Base-by-base conservation (phyloP, 2,888 invertebrate species). In the Diabrotica balteata region DNA sequence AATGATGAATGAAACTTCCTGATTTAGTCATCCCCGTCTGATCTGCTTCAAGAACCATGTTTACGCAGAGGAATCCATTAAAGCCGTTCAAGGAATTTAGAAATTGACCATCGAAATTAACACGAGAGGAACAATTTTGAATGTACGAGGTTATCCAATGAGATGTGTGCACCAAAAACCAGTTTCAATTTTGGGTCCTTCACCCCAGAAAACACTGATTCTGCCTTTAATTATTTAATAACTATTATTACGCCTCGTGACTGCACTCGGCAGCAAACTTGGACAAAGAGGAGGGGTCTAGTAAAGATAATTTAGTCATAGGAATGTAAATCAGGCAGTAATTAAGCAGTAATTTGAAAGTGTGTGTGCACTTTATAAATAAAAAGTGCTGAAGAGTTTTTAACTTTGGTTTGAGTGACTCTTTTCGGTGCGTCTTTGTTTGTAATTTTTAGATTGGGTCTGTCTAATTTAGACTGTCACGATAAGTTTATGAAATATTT, bases 211-310 rank as follows among this genome's bases (percentile, higher is more conserved):
- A 17, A 65, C 60, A 58, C 50, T 65, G 51, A 62, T 66, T 67
- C 44, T 55, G 17, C 42, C 46, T 55, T 17, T 66, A 68, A 57
- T 63, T 66, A 61, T 67, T 64, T 67, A 66, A 67, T 70, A 65
- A 60, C 60, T 59, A 52, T 60, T 53, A 70, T 66, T 70, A 70
- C 54, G 57, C 65, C 50, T 49, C 47, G 53, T 68, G 60, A 53
- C 59, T 53, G 22, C 49, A 32, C 32, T 32, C 32, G 32, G 49
- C 63, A 17, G 54, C 49, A 63, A 52, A 52, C 22, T 52, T 17
- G 4, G 22, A 52, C 22, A 9, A 52, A 52, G 32, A 32, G 10
- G 10, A 8, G 6, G 17, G 52, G 8, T 54, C 32, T 17, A 52
- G 17, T 8, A 52, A 52, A 52, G 11, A 7, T 32, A 32, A 32